A percentile compares a stretch with the other conserved stretches of the same genome.
Evolutionary conservation across 2,113 vertebrate genomes (phyloP).

Genomic region (Antechinus stuartii): DNA sequence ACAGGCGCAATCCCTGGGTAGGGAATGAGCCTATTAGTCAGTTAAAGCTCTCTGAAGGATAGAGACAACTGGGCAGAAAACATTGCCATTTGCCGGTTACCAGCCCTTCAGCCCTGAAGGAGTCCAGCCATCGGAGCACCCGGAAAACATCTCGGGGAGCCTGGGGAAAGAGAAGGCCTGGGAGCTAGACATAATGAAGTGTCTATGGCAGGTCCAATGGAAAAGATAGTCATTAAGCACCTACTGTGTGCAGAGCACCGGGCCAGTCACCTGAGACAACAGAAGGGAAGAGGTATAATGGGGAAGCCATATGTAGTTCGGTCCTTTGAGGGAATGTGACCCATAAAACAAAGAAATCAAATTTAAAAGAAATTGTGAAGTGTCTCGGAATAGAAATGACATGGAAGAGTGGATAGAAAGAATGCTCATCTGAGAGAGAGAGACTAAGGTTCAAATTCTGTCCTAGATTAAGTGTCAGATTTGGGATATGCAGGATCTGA

Average conservation of each 20-base stretch:
- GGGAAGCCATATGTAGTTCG: neutral
- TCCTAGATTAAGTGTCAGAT: neutral
- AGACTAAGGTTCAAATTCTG: neutral
- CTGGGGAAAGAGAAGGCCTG: neutral
- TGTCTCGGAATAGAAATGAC: neutral
- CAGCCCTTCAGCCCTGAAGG: neutral
- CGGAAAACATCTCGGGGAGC: neutral
- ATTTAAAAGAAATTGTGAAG: neutral
- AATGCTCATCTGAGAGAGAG: neutral
- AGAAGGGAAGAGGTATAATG: neutral
- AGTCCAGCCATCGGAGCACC: neutral
- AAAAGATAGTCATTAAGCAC: neutral
- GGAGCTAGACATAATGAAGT: neutral
- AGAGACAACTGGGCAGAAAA: conserved; percentile 49
- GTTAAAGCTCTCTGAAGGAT: conserved; percentile 50
- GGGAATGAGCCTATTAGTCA: conserved; percentile 36
- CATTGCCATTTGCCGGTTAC: conserved; percentile 60
- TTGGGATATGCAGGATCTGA: neutral
- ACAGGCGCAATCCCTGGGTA: conserved; percentile 32
- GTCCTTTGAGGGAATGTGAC: neutral
- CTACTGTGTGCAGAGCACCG: neutral
- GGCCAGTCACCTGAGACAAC: neutral
- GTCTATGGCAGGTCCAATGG: neutral
- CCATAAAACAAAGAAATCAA: neutral
- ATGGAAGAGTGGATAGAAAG: neutral